Evolutionary conservation across 1,140 invertebrate genomes (phyloP).

Genomic region (Saccostrea cuccullata): DNA sequence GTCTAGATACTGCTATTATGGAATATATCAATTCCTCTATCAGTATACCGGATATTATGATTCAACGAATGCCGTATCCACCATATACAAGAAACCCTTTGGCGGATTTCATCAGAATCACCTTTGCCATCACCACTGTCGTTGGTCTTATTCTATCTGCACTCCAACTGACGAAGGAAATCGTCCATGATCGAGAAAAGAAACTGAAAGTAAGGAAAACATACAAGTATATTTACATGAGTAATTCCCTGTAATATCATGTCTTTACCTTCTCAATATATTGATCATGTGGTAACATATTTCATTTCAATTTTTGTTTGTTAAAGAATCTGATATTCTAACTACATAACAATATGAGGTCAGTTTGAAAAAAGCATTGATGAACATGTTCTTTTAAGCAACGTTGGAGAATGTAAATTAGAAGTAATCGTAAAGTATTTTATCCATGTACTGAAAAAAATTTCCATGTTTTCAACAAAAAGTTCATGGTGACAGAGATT

Average conservation of each 20-base stretch:
- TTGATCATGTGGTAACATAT: too few species aligned
- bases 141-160: slow-evolving; percentile 83
- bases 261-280: neutral
- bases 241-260: too few species aligned
- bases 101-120: slow-evolving; percentile 55
- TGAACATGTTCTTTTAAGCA: too few species aligned
- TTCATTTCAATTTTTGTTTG: too few species aligned
- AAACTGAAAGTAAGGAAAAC: slow-evolving; percentile 72
- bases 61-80: slow-evolving; percentile 61
- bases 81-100: slow-evolving; percentile 59
- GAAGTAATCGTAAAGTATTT: too few species aligned
- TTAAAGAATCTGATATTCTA: too few species aligned
- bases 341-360: too few species aligned
- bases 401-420: too few species aligned
- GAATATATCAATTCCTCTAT: neutral
- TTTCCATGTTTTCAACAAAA: too few species aligned
- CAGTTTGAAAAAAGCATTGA: too few species aligned
- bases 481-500: too few species aligned
- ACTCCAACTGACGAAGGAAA: slow-evolving; percentile 68
- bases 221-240: neutral
- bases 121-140: slow-evolving; percentile 81
- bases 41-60: slow-evolving; percentile 27
- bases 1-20: slow-evolving; percentile 82
- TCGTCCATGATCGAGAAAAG: slow-evolving; percentile 74
- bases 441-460: too few species aligned